Percentiles rank a stretch among this genome's conserved stretches.
These are phyloP conservation scores for Ptychochromis oligacanthus DNA, from an alignment of 2,113 vertebrate species.

Conservation along the genomic window DNA sequence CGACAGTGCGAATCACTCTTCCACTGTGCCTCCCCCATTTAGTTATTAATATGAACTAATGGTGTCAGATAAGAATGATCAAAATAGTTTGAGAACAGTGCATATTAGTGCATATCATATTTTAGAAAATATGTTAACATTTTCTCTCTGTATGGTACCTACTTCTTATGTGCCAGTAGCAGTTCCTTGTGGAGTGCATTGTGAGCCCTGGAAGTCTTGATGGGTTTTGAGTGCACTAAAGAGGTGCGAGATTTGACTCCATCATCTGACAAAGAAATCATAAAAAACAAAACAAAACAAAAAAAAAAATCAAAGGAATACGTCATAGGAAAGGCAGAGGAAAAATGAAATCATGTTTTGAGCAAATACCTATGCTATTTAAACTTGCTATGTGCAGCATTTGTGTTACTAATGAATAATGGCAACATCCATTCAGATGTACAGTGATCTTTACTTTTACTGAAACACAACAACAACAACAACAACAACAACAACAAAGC, in stretches of 20 bases:
- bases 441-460: no score
- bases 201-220: slow-evolving; percentile 71
- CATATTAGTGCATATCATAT: fast-evolving
- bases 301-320: no score
- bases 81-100: background rate
- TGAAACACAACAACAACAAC: background rate
- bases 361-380: background rate
- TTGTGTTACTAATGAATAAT: no score
- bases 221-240: slow-evolving; percentile 36
- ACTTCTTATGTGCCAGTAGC: slow-evolving; percentile 78
- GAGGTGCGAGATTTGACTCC: slow-evolving; percentile 40
- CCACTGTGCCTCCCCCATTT: no score
- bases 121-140: background rate
- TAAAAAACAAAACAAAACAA: background rate
- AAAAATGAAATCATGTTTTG: background rate
- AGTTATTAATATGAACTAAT: no score
- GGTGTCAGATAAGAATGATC: background rate
- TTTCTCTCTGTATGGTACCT: slow-evolving; percentile 19
- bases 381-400: no score
- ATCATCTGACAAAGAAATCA: slow-evolving; percentile 51
- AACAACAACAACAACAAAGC: background rate
- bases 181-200: slow-evolving; percentile 80
- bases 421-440: no score
- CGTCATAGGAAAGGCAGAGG: fast-evolving
- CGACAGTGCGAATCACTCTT: no score